Percentiles rank a stretch among this genome's conserved stretches.
phyloP scores from a whole-genome alignment of 2,113 vertebrate species.

The Brachionichthys hirsutus region DNA sequence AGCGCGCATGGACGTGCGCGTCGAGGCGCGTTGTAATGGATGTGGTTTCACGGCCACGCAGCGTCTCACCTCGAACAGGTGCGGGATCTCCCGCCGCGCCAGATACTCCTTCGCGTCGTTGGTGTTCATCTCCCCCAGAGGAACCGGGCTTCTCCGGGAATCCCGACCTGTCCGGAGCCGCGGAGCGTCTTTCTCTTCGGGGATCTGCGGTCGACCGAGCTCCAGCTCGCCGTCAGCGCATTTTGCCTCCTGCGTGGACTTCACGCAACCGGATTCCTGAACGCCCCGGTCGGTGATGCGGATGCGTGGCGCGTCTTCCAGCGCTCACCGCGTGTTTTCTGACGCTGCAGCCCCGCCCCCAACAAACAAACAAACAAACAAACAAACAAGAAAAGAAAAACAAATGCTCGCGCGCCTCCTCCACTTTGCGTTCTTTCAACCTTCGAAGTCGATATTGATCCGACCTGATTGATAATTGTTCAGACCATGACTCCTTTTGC shows the following conservation, averaged over 20 bases:
- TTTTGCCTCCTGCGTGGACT: constrained; percentile 56
- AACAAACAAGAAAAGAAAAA: no score
- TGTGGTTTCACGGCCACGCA: no score
- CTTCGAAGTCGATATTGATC: no score
- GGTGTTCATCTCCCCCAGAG: constrained; percentile 86
- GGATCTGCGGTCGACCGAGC: constrained; percentile 12
- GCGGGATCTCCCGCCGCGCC: constrained; percentile 90
- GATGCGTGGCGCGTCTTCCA: constrained; percentile 36
- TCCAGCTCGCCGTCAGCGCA: constrained; percentile 58
- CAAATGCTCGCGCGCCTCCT: no score
- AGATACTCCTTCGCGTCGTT: constrained; percentile 94
- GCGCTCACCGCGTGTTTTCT: no score
- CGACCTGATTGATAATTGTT: no score
- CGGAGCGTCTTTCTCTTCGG: not conserved
- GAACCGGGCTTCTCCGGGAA: constrained; percentile 23
- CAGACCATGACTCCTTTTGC: no score
- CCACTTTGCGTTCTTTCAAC: no score
- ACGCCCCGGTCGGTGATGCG: constrained; percentile 42
- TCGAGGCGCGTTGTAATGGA: no score
- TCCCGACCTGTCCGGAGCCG: constrained; percentile 46
- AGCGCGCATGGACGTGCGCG: not conserved
- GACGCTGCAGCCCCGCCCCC: no score
- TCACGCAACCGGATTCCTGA: constrained; percentile 53
- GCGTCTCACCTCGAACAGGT: constrained; percentile 92
- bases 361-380: no score